These are phyloP conservation scores for Pristionchus arcanus DNA, from an alignment of 2,888 invertebrate species.

Conservation along the genomic window DNA sequence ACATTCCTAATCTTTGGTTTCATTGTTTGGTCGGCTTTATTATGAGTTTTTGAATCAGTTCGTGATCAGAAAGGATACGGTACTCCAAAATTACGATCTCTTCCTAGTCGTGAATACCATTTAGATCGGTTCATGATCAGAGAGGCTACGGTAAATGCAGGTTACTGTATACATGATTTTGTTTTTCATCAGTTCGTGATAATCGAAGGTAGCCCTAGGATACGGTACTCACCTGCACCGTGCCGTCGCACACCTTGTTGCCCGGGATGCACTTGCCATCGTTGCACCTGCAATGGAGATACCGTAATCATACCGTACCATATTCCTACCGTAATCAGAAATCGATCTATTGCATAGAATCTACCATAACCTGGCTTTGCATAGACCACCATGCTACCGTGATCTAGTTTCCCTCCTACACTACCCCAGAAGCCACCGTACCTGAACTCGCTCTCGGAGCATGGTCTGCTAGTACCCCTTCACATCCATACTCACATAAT, in stretches of 20 bases:
- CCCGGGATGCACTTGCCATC: conserved; percentile 94
- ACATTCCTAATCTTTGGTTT: not conserved
- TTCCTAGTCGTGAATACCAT: no score
- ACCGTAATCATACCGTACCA: not conserved
- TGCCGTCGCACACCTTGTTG: conserved; percentile 95
- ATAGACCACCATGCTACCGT: no score
- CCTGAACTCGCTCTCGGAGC: conserved; percentile 79
- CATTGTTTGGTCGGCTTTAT: no score
- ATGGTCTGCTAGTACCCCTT: conserved; percentile 85
- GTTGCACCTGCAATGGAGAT: conserved; percentile 70
- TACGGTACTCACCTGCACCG: conserved; percentile 79
- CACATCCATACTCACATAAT: conserved; percentile 65
- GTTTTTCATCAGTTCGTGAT: not conserved
- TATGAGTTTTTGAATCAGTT: no score
- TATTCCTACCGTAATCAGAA: not conserved
- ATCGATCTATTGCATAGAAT: not conserved
- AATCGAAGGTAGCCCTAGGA: not conserved
- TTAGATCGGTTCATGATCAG: no score
- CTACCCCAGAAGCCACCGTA: not conserved
- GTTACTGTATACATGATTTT: no score
- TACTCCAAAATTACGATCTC: no score
- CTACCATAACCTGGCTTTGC: no score
- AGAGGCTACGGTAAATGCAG: no score
- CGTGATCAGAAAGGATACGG: no score
- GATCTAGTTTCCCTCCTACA: not conserved